phyloP scores from a whole-genome alignment of 2,797 vertebrate species.

The Hippoglossus hippoglossus region DNA sequence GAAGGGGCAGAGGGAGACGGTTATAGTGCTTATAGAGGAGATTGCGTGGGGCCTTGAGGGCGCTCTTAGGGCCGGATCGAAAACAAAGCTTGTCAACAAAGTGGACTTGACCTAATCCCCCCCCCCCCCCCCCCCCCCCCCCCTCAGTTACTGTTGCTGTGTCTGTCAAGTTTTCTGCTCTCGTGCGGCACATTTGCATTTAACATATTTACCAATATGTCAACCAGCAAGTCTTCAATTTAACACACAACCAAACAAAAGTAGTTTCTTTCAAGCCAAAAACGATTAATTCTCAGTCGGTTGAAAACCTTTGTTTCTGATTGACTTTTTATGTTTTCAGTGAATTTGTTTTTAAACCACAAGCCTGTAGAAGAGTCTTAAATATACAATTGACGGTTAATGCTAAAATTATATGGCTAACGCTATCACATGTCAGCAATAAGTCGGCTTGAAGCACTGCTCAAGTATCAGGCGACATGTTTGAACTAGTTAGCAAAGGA shows the following conservation, averaged over 20 bases:
- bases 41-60: constrained; percentile 27
- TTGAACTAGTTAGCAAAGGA: too few relatives aligned
- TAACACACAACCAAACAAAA: not conserved
- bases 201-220: not conserved
- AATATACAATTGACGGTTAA: not conserved
- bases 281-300: not conserved
- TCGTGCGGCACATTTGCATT: not conserved
- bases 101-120: not conserved
- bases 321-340: not conserved
- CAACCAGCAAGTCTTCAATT: not conserved
- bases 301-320: too few relatives aligned
- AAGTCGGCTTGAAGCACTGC: too few relatives aligned
- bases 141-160: constrained; percentile 9
- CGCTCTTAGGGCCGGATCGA: constrained; percentile 7
- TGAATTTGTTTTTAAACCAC: not conserved
- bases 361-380: not conserved
- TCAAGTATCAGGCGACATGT: too few relatives aligned
- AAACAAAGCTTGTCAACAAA: constrained; percentile 10
- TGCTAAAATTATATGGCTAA: not conserved
- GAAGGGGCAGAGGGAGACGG: constrained; percentile 15
- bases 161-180: not conserved
- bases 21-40: constrained; percentile 19
- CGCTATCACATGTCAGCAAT: too few relatives aligned
- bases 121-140: too few relatives aligned
- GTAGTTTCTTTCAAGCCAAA: not conserved